A percentile compares a stretch with the other conserved stretches of the same genome.
Conservation (phyloP, 2,797 vertebrate genomes). For the Phrynocephalus vlangalii region DNA sequence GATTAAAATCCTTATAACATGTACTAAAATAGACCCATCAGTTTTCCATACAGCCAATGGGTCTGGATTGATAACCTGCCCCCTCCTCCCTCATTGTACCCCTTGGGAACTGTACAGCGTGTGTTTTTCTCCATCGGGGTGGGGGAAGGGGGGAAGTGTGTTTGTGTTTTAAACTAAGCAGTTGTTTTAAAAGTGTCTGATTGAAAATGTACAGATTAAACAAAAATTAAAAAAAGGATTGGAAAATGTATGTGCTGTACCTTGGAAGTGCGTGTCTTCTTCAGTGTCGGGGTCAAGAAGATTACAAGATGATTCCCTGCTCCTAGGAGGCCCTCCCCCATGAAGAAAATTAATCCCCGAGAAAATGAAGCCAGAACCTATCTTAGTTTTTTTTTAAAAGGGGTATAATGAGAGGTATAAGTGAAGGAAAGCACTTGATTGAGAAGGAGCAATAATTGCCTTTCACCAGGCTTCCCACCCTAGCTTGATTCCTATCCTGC, state of each 20-base stretch:
- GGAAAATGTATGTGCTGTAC: conserved; percentile 1
- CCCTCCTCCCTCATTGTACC: conserved; percentile 17
- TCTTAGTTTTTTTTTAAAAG: no score
- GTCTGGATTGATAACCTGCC: conserved; percentile 12
- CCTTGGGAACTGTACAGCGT: conserved; percentile 46
- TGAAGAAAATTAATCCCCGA: no score
- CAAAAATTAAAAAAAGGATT: conserved; percentile 43
- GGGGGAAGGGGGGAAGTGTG: conserved; percentile 29
- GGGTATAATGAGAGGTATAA: no score
- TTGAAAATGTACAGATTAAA: conserved; percentile 47
- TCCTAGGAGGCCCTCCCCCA: no score
- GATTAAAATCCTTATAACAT: conserved; percentile 33
- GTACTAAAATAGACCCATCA: conserved; percentile 33
- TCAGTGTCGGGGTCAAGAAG: neutral
- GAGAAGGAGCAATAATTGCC: no score
- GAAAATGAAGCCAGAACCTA: no score
- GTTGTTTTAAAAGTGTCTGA: conserved; percentile 44
- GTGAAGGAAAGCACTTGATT: no score
- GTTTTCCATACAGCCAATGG: conserved; percentile 14
- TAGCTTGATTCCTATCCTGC: no score
- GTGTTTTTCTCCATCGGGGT: conserved; percentile 44
- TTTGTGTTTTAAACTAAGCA: conserved; percentile 48
- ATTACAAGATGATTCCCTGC: no score
- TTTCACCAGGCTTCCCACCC: no score
- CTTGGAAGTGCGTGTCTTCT: neutral